phyloP scores from a whole-genome alignment of 92 coral and sea anemone genomes.

The Paramuricea clavata region DNA sequence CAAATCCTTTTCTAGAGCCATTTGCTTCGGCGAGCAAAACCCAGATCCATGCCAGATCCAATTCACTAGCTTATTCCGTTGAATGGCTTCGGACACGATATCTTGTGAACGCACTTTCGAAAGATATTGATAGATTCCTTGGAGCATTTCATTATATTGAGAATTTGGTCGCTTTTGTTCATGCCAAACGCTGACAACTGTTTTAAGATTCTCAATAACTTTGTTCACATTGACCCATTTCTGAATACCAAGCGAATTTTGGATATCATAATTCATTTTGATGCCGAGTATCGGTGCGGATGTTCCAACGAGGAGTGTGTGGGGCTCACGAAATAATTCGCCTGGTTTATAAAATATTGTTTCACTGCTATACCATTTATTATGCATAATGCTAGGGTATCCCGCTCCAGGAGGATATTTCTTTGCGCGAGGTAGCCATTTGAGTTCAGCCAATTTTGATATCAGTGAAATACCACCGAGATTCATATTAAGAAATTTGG shows the following conservation, averaged over 20 bases:
- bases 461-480: background rate
- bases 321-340: constrained; percentile 26
- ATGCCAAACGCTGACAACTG: constrained; percentile 73
- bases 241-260: constrained; percentile 82
- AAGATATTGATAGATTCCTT: constrained; percentile 77
- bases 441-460: background rate
- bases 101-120: constrained; percentile 61
- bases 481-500: background rate
- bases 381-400: constrained; percentile 42
- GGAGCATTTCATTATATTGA: constrained; percentile 82
- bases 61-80: constrained; percentile 59
- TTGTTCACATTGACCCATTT: constrained; percentile 73
- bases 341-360: constrained; percentile 17
- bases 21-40: constrained; percentile 76
- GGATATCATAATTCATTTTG: constrained; percentile 66
- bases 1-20: constrained; percentile 67
- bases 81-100: constrained; percentile 57
- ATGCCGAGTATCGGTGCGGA: constrained; percentile 52
- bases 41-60: constrained; percentile 97
- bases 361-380: constrained; percentile 38
- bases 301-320: constrained; percentile 49
- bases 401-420: background rate
- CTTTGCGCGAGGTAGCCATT: constrained; percentile 56
- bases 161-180: constrained; percentile 62
- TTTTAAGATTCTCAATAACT: constrained; percentile 79